Percentiles rank a stretch among this genome's conserved stretches.
Evolutionary conservation across 2,113 vertebrate species (phyloP).

Genomic region (Echinops telfairi): DNA sequence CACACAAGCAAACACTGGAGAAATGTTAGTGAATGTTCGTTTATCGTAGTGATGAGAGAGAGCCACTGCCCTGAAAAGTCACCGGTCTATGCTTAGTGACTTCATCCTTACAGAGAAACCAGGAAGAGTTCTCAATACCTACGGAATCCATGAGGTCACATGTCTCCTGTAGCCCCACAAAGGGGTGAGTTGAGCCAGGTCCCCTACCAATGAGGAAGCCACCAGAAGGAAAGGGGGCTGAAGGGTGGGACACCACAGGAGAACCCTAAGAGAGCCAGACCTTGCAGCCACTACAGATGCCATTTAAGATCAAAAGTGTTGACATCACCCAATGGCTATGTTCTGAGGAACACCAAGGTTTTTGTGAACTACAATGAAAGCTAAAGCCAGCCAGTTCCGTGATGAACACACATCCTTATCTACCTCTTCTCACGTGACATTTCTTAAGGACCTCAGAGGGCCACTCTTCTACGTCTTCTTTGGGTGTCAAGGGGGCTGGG

Average conservation of each 20-base stretch:
- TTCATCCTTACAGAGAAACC: neutral
- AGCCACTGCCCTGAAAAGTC: neutral
- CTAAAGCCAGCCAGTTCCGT: slow-evolving; percentile 36
- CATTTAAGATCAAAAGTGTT: slow-evolving; percentile 59
- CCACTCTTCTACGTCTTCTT: neutral
- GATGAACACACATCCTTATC: slow-evolving; percentile 28
- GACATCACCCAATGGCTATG: neutral
- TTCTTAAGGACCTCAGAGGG: slow-evolving; percentile 34
- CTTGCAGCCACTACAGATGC: slow-evolving; percentile 35
- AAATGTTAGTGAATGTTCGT: neutral
- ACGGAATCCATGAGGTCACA: neutral
- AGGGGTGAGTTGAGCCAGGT: neutral
- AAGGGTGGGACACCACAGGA: neutral
- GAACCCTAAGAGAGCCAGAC: slow-evolving; percentile 30
- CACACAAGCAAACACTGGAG: neutral
- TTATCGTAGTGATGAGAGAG: neutral
- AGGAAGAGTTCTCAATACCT: neutral
- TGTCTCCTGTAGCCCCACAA: neutral
- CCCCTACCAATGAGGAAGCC: slow-evolving; percentile 7
- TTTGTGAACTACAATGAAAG: slow-evolving; percentile 40
- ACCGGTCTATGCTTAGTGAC: neutral
- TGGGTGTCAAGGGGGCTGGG: neutral
- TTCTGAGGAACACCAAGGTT: slow-evolving; percentile 31
- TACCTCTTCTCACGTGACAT: slow-evolving; percentile 28
- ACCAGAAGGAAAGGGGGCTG: neutral